phyloP scores from a whole-genome alignment of 2,113 vertebrate species.

The Pheucticus melanocephalus region DNA sequence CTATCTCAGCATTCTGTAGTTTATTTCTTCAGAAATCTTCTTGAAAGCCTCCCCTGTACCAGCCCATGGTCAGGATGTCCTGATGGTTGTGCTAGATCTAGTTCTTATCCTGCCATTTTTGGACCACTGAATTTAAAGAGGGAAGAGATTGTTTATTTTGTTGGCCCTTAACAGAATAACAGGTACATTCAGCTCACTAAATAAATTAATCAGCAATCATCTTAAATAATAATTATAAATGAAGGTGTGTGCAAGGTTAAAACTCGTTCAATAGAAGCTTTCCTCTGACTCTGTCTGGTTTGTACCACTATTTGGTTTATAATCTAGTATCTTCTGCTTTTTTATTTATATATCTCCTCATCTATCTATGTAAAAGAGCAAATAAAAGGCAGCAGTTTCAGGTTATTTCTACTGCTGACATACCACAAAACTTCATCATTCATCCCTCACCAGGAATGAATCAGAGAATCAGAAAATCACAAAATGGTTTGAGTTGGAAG shows the following conservation, averaged over 20 bases:
- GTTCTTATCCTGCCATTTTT: not conserved
- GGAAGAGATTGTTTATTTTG: not conserved
- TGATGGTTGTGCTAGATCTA: not conserved
- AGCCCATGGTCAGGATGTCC: not conserved
- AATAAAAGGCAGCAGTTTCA: not conserved
- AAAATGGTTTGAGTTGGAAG: not conserved
- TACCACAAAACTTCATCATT: not conserved
- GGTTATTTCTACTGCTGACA: not conserved
- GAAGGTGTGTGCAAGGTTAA: not conserved
- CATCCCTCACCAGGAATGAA: not conserved
- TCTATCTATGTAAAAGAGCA: not conserved
- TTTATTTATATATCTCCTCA: not conserved
- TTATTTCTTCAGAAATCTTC: not conserved
- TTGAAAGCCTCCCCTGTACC: not conserved
- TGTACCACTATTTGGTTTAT: not conserved
- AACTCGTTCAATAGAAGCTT: not conserved
- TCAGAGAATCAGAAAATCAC: not conserved
- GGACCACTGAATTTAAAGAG: not conserved
- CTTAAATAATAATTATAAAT: conserved; percentile 7
- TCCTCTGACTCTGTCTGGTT: not conserved
- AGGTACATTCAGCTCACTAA: not conserved
- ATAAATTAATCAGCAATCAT: not conserved
- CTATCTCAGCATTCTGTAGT: not conserved
- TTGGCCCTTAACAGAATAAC: not conserved
- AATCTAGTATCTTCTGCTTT: not conserved